Evolutionary conservation across 2,888 invertebrate species (phyloP), one percentile per base, ranked within the genome.

Genomic region (Pardosa pseudoannulata): DNA sequence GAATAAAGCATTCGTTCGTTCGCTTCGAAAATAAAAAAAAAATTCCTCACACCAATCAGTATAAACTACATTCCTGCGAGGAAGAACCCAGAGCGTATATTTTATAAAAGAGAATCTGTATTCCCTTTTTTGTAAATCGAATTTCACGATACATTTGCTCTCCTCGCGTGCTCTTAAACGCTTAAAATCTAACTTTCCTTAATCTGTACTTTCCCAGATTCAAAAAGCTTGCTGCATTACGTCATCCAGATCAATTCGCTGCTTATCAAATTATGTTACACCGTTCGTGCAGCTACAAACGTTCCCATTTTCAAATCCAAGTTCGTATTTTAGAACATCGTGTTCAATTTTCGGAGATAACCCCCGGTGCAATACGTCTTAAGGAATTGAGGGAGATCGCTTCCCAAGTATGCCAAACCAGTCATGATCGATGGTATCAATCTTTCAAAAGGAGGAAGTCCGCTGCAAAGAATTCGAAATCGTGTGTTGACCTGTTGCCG

Each of bases 381-480:
- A 56, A 56, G 56, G 23, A 56, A 56, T 56, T 56, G 56, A 6
- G 23, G 16, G 56, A 56, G 56, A 56, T 56, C 56, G 23, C 23
- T 23, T 16, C 23, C 23, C 56, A 80, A 80, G 72, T 68, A 70
- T 81, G 81, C 74, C 81, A 75, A 68, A 70, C 81, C 16, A 81
- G 74, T 81, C 81, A 81, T 81, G 81, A 68, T 39, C 62, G 81
- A 81, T 81, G 68, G 2, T 81, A 81, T 81, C 81, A 32, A 56
- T 56, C 56, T 56, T 56, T 56, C 23, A 56, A 23, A 56, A 7
- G 13, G 16, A 56, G 23, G 56, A 56, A 56, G 56, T 56, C 19
- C 16, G 11, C 56, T 23, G 7, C 23, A 3, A 56, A 11, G 23
- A 56, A 23, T 56, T 56, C 3, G 11, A 23, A 56, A 56, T 56